Evolutionary conservation across 1,140 invertebrate species (phyloP), one percentile per base, ranked within the genome.

Genomic region (Akabosia matsudoensis): DNA sequence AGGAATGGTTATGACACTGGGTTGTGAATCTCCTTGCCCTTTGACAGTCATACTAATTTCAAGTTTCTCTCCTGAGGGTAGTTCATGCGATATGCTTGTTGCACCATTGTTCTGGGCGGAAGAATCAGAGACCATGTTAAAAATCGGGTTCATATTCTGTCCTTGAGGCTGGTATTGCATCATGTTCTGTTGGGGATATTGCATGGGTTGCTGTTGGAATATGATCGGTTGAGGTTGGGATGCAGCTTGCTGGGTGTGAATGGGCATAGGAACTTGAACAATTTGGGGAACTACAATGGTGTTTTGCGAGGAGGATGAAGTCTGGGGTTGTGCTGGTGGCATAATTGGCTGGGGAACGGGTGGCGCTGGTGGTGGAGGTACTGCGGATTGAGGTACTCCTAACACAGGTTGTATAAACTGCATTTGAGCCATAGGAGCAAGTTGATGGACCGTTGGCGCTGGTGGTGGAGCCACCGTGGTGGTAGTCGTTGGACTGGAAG

Each of bases 21-120:
- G 74, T 33, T 22, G 3, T 33, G 1, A 45, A 70, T 28, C 31
- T 51, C 30, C 28, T 52, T 3, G 34, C 1, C 22, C 73, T 37
- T 33, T 31, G 10, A 75, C 22, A 70, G 75, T 79, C n/a, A 79
- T 31, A 54, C 64, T 77, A n/a, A 79, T 77, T 64, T 79, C 78
- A 7, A 79, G 52, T 70, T 54, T 75, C 34, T 77, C 76, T 70
- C 78, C 78, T 74, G 74, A 73, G 22, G 74, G 73, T 4, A 79
- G 33, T 61, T 79, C 73, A 74, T 79, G 78, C 28, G 67, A 75
- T 22, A 79, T 77, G 1, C 24, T 64, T 13, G 78, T 79, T 22
- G 77, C 34, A 34, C 61, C 34, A 14, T 16, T 16, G 14, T 3
- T 14, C 22, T 7, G 16, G 10, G 10, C 67, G 2, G 31, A 33